Evolutionary conservation across 2,888 invertebrate species (phyloP).

Genomic region (Lamellibrachia columna): DNA sequence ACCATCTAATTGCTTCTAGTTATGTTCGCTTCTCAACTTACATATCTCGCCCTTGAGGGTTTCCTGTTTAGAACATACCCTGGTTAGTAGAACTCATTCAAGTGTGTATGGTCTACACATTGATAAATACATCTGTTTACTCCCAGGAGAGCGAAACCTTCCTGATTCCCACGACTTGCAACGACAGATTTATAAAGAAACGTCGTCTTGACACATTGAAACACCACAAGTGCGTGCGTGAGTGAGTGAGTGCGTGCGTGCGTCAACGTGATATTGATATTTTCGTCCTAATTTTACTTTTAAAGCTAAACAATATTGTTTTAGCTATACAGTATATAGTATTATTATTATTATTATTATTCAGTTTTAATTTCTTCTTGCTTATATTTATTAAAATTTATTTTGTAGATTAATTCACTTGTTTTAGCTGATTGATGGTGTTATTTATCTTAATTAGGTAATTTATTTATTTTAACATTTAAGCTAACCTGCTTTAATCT

Average conservation of each 20-base stretch:
- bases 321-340: too few species aligned
- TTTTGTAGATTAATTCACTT: too few species aligned
- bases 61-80: conserved; percentile 6
- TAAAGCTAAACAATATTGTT: too few species aligned
- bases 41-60: conserved; percentile 2
- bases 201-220: not conserved
- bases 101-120: not conserved
- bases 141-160: not conserved
- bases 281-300: too few species aligned
- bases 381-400: too few species aligned
- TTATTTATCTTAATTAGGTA: too few species aligned
- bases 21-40: not conserved
- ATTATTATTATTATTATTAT: too few species aligned
- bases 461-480: too few species aligned
- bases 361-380: too few species aligned
- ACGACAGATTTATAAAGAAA: not conserved
- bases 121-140: conserved; percentile 9
- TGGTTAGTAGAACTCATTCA: not conserved
- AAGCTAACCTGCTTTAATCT: too few species aligned
- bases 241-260: not conserved
- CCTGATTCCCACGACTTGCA: not conserved
- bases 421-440: too few species aligned
- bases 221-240: not conserved
- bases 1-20: not conserved
- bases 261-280: not conserved